Conservation (phyloP, 2,888 invertebrate species). For the Yponomeuta evonymella region DNA sequence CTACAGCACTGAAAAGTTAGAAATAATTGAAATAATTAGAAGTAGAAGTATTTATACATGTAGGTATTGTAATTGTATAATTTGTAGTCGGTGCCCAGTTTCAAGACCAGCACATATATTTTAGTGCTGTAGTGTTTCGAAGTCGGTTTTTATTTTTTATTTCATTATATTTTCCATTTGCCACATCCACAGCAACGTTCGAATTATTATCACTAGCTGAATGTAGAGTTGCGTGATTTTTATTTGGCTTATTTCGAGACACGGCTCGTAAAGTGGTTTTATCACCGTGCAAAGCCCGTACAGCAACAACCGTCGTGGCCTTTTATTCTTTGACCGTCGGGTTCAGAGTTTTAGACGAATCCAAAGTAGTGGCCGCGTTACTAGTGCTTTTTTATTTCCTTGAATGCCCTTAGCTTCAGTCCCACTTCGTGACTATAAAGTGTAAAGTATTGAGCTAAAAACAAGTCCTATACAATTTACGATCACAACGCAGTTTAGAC, state of each 20-base stretch:
- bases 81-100: too few relatives aligned
- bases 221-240: background rate
- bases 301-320: background rate
- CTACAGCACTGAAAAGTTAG: too few relatives aligned
- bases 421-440: background rate
- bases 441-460: background rate
- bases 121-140: too few relatives aligned
- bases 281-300: background rate
- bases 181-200: background rate
- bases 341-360: background rate
- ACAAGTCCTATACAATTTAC: background rate
- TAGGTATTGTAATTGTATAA: too few relatives aligned
- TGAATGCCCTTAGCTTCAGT: background rate
- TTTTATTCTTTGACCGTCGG: background rate
- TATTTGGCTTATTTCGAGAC: slow-evolving; percentile 3
- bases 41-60: too few relatives aligned
- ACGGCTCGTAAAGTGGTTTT: background rate
- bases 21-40: too few relatives aligned
- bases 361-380: background rate
- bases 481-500: background rate
- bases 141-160: too few relatives aligned
- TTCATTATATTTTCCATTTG: background rate
- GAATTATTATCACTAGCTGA: background rate
- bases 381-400: background rate
- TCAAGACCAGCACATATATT: too few relatives aligned